Evolutionary conservation across 2,113 vertebrate genomes (phyloP), one percentile per base, ranked within the genome.

Genomic region (Chloroceryle aenea): DNA sequence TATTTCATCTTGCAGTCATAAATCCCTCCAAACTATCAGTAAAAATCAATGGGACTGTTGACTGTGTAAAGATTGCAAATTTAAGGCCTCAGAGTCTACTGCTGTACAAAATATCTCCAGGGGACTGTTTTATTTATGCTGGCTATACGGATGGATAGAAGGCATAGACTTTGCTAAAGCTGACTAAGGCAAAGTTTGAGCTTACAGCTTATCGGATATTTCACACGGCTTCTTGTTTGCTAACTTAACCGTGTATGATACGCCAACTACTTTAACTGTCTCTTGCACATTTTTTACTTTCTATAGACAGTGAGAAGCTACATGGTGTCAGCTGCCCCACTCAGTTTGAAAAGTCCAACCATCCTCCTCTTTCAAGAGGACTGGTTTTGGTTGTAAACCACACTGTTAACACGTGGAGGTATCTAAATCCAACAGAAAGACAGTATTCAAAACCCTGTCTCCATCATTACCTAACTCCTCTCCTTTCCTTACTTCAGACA

Each of bases 1-100:
- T 72, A 59, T 80, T 83, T 88, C 29, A 67, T 63, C 80, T 73
- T 40, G 55, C 56, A 91, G 56, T 52, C n/a, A 77, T 91, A 92
- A 95, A 95, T 89, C 69, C 53, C 26, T 67, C 76, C 55, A 61
- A 96, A 91, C 50, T 80, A 87, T 69, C 78, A 71, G 63, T 63
- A 90, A 91, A 48, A 48, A 85, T 95, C 95, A 90, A 21, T 81
- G 47, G 23, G 40, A 78, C 42, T n/a, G 85, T 36, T 93, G 75
- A 73, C 72, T 90, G 14, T 78, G 42, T 74, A 88, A 92, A 90
- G 76, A 84, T 14, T 30, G 38, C 30, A 88, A 83, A 91, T 94
- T 78, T 88, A 92, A 90, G 50, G 22, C 38, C 64, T 74, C 52
- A 19, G 43, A 85, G 38, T 62, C 83, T 77, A 48, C 27, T n/a